Evolutionary conservation across 2,888 invertebrate genomes (phyloP), one percentile per base, ranked within the genome.

Genomic region (Sinodicranocentrus sp.): DNA sequence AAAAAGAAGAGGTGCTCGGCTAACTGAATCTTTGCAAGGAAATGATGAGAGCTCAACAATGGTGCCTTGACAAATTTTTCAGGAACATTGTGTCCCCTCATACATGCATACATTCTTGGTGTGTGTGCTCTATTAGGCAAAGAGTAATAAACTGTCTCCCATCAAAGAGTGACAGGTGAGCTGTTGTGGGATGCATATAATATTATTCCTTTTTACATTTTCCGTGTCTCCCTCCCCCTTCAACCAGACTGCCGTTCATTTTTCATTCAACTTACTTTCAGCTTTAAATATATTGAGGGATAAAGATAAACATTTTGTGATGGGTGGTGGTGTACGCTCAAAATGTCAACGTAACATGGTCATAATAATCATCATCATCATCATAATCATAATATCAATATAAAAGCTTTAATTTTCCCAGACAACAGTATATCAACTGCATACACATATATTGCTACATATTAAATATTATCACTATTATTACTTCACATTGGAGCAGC

Each of bases 111-210:
- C 33, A 33, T 33, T 10, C 3, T 33, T 33, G 33, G 13, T 2
- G 15, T 48, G 13, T 48, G 48, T 5, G n/a, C 48, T 17, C n/a
- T 48, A 15, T 5, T 48, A n/a, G 48, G 25, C 2, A 59, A 15
- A n/a, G 33, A 48, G 65, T 52, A 19, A 65, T 75, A 75, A 75
- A 75, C 75, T 67, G 67, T 77, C 76, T 77, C 76, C n/a, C 26
- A 26, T 23, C 19, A 65, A 17, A 67, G 67, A 57, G 26, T 77
- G 76, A 68, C 76, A 77, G 76, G 76, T 77, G 76, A 76, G 44
- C 19, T 68, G 44, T 44, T 26, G 67, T 26, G 26, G 19, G 17
- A 6, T 19, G 8, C 59, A 59, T 23, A 25, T 23, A 57, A 57
- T 57, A n/a, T n/a, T n/a, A 59, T 59, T 43, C 65, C 21, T 10